These are phyloP conservation scores for Leucozona laternaria DNA, from an alignment of 2,888 invertebrate species.

Conservation along the genomic window DNA sequence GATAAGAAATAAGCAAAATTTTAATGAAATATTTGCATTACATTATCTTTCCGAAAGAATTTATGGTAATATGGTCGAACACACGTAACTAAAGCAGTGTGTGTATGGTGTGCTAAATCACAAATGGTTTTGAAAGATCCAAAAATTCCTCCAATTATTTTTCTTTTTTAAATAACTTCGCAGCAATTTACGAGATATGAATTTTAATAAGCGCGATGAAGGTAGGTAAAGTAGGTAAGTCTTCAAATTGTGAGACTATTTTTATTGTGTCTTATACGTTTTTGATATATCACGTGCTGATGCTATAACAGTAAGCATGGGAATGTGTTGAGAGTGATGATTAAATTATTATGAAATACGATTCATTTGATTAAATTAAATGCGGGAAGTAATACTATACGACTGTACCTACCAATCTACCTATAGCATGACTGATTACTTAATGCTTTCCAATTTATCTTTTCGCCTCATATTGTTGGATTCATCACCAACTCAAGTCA, in stretches of 20 bases:
- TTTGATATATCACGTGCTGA: constrained; percentile 11
- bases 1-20: background rate
- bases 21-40: background rate
- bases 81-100: background rate
- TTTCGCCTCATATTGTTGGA: background rate
- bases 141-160: constrained; percentile 20
- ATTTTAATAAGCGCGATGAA: constrained; percentile 28
- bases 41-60: background rate
- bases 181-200: constrained; percentile 16
- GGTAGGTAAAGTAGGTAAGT: constrained; percentile 8
- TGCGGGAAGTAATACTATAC: constrained; percentile 3
- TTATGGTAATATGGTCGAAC: background rate
- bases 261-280: constrained; percentile 26
- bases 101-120: background rate
- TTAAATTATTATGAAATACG: constrained; percentile 33
- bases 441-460: background rate
- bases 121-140: constrained; percentile 16
- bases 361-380: constrained; percentile 33
- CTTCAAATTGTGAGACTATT: constrained; percentile 37
- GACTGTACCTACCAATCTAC: too few relatives aligned
- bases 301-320: background rate
- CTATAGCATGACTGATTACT: background rate
- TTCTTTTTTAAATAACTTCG: constrained; percentile 29
- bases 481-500: background rate
- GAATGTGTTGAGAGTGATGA: constrained; percentile 27